A percentile compares a stretch with the other conserved stretches of the same genome.
phyloP scores from a whole-genome alignment of 1,140 invertebrate species.

The Eriosoma lanigerum region DNA sequence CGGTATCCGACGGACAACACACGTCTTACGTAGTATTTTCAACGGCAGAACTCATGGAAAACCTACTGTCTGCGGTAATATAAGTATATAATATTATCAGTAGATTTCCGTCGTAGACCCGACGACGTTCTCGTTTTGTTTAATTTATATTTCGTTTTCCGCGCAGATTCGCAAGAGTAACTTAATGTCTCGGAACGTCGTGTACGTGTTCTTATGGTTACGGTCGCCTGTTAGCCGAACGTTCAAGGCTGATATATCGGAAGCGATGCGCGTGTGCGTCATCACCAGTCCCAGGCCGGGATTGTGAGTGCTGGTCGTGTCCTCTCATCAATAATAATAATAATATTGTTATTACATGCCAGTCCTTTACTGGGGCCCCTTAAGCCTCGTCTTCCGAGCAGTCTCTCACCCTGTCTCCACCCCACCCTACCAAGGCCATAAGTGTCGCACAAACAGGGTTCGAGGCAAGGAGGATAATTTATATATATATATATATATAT shows the following conservation, averaged over 20 bases:
- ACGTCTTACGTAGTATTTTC: slow-evolving; percentile 21
- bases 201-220: slow-evolving; percentile 62
- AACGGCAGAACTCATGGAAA: slow-evolving; percentile 17
- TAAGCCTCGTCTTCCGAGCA: not conserved
- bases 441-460: not conserved
- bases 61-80: not conserved
- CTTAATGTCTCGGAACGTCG: slow-evolving; percentile 60
- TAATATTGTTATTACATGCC: not conserved
- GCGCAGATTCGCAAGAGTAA: slow-evolving; percentile 59
- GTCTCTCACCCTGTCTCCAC: not conserved
- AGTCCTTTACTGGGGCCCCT: not conserved
- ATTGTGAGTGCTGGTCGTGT: slow-evolving; percentile 59
- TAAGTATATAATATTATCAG: not conserved
- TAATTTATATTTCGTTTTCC: not conserved
- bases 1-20: not conserved
- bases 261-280: slow-evolving; percentile 62
- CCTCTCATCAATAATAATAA: slow-evolving; percentile 33
- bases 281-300: slow-evolving; percentile 63
- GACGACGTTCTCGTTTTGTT: no score
- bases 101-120: not conserved
- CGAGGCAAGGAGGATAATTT: not conserved
- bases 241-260: slow-evolving; percentile 58
- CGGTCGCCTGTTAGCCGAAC: slow-evolving; percentile 57
- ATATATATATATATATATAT: no score
- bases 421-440: not conserved